Evolutionary conservation across 2,888 invertebrate species (phyloP).

Genomic region (Eupithecia dodoneata): DNA sequence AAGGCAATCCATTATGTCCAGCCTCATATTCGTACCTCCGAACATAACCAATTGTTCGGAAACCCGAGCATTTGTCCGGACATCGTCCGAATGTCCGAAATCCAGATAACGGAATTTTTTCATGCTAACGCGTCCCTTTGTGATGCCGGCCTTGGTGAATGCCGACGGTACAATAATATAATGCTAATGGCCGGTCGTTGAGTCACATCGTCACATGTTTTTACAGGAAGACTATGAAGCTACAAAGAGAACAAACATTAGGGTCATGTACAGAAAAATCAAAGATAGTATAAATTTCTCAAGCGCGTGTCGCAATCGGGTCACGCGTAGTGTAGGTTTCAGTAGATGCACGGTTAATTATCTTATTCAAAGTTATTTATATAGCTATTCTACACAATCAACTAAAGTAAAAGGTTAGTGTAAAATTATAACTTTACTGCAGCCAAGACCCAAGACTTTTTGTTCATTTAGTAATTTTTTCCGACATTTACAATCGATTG

Average conservation of each 20-base stretch:
- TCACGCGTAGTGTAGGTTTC: too few relatives aligned
- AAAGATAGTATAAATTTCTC: neutral
- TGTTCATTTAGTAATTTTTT: too few relatives aligned
- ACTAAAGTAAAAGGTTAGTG: too few relatives aligned
- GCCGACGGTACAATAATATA: slow-evolving; percentile 12
- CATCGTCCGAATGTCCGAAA: slow-evolving; percentile 11
- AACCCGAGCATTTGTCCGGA: slow-evolving; percentile 5
- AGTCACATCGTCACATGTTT: neutral
- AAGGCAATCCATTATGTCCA: slow-evolving; percentile 1
- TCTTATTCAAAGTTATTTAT: too few relatives aligned
- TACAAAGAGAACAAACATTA: neutral
- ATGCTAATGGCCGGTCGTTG: slow-evolving; percentile 8
- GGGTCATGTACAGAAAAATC: neutral
- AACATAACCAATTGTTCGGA: slow-evolving; percentile 13
- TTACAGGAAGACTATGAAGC: neutral
- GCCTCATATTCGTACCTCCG: neutral
- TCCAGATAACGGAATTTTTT: slow-evolving; percentile 9
- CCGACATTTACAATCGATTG: too few relatives aligned
- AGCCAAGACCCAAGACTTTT: too few relatives aligned
- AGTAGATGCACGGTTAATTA: too few relatives aligned
- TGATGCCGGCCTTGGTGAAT: slow-evolving; percentile 4
- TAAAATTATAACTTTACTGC: too few relatives aligned
- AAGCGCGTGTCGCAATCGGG: too few relatives aligned
- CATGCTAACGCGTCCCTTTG: slow-evolving; percentile 11
- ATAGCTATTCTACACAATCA: too few relatives aligned